Percentiles rank a stretch among this genome's conserved stretches.
Evolutionary conservation across 1,140 invertebrate species (phyloP).

Genomic region (Mesaphorura yosii): DNA sequence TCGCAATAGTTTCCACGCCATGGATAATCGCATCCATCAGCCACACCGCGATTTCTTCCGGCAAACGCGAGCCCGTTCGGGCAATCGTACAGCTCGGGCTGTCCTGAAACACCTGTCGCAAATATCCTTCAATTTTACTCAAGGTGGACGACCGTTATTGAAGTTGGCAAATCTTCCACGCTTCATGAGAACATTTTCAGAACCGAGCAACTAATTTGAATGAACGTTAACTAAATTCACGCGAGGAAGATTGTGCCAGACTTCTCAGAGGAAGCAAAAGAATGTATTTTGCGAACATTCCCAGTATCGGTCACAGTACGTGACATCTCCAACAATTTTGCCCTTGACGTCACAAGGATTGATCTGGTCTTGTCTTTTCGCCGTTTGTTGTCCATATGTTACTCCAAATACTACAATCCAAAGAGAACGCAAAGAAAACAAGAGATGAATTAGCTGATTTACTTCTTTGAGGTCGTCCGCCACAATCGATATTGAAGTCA

Average conservation of each 20-base stretch:
- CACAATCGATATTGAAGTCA: conserved; percentile 39
- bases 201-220: no score
- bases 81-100: conserved; percentile 71
- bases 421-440: conserved; percentile 18
- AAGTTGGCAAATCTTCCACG: background rate
- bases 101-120: conserved; percentile 53
- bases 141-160: background rate
- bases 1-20: conserved; percentile 79
- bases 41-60: conserved; percentile 70
- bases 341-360: conserved; percentile 66
- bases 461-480: conserved; percentile 33
- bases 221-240: no score
- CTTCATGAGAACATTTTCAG: no score
- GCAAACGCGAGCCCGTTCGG: conserved; percentile 81
- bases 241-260: no score
- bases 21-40: conserved; percentile 73
- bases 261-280: no score
- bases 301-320: conserved; percentile 78
- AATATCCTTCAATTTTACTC: conserved; percentile 9
- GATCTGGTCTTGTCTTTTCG: conserved; percentile 43
- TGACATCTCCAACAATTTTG: conserved; percentile 58
- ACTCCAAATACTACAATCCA: conserved; percentile 11
- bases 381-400: background rate
- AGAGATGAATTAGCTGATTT: conserved; percentile 16
- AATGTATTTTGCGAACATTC: no score